Base-by-base conservation (phyloP, 2,113 vertebrate genomes). In the Acinonyx jubatus region DNA sequence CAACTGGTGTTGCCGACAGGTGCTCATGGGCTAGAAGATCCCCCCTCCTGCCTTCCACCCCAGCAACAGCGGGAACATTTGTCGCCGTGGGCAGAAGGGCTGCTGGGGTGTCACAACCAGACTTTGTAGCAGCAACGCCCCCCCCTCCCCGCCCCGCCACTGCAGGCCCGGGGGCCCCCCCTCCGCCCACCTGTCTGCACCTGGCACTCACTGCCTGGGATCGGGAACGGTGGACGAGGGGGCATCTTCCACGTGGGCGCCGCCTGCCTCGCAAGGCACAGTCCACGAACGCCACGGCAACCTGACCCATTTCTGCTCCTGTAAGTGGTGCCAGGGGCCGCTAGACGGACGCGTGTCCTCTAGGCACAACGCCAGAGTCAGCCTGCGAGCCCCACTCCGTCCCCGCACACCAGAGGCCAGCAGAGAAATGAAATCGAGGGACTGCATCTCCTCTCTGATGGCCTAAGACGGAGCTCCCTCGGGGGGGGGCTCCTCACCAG, bases 251-350 rank as follows among this genome's bases (percentile, higher is more conserved):
- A 63, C 0, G 1, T 0, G 4, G 4, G 21, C 3, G 1, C 3
- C 0, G 0, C 8, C 7, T 4, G 29, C 8, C 5, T 18, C 36
- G 9, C 2, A 5, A 4, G 45, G 23, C 31, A 9, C 7, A 25
- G 45, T 55, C 6, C 63, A 12, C 0, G 7, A 23, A 50, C 0
- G 11, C 80, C 29, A 7, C 13, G 7, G 45, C 33, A 31, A 11
- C 12, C 48, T 63, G 57, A 33, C n/a, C 29, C 0, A 0, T 7
- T 38, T 41, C 66, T 36, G 11, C 7, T 25, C 52, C 52, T 45
- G 41, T 45, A 27, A 29, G 68, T 3, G 38, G 91, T 0, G 0
- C 5, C 0, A 1, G 18, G 0, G 1, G 76, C 63, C 16, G 10
- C 3, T 6, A 50, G n/a, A 13, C 3, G 15, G 55, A 55, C 1